Evolutionary conservation across 2,888 invertebrate genomes (phyloP).

Genomic region (Eurois occulta): DNA sequence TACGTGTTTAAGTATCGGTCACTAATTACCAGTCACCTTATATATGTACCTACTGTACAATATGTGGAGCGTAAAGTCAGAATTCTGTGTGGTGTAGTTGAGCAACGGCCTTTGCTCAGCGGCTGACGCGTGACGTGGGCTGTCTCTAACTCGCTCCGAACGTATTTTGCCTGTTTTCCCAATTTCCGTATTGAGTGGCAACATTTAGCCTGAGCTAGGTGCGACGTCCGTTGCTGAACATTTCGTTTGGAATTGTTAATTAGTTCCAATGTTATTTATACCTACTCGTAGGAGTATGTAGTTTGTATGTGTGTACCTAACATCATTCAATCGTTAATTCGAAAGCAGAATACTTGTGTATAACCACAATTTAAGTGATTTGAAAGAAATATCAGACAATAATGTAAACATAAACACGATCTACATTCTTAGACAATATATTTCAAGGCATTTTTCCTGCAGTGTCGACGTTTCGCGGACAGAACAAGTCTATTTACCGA

Average conservation of each 20-base stretch:
- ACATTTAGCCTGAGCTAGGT: constrained; percentile 74
- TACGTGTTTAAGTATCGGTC: no score
- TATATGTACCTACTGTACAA: not conserved
- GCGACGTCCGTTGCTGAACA: constrained; percentile 67
- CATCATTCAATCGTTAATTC: not conserved
- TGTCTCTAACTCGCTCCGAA: constrained; percentile 29
- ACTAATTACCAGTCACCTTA: no score
- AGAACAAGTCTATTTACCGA: constrained; percentile 19
- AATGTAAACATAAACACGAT: not conserved
- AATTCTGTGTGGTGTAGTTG: constrained; percentile 18
- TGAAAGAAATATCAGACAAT: not conserved
- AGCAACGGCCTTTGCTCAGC: constrained; percentile 25
- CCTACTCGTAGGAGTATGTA: not conserved
- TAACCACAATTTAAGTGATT: not conserved
- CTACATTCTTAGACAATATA: not conserved
- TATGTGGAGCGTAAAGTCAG: constrained; percentile 13
- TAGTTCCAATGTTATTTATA: constrained; percentile 16
- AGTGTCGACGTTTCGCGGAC: not conserved
- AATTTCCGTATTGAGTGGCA: constrained; percentile 77
- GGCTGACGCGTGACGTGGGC: constrained; percentile 29
- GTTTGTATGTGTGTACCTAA: not conserved
- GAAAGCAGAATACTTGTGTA: not conserved
- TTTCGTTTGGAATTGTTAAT: constrained; percentile 48
- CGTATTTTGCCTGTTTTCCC: constrained; percentile 70
- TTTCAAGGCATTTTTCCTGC: not conserved